phyloP scores from a whole-genome alignment of 1,140 invertebrate species.

The Solen grandis region DNA sequence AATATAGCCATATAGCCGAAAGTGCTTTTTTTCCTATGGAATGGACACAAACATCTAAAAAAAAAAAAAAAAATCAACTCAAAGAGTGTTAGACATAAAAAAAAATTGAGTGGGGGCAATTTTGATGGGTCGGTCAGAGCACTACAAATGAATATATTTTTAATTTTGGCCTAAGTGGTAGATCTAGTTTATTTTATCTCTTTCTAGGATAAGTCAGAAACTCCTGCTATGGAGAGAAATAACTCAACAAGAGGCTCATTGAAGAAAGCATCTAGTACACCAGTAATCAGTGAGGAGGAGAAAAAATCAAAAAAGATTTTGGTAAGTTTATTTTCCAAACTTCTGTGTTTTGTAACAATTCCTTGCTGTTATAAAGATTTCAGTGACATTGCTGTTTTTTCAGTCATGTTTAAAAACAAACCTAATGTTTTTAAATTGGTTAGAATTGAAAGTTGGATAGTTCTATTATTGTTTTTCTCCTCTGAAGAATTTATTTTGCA shows the following conservation, averaged over 20 bases:
- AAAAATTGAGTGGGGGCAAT: no score
- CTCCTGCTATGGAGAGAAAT: slow-evolving; percentile 1
- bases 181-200: no score
- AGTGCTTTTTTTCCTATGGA: no score
- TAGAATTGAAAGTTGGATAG: neutral
- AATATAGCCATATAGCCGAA: no score
- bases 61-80: no score
- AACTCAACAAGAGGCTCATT: slow-evolving; percentile 7
- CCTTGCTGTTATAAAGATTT: neutral
- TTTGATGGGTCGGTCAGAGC: no score
- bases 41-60: no score
- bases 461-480: no score
- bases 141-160: no score
- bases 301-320: slow-evolving; percentile 28
- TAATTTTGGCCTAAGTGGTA: no score
- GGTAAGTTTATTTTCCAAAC: neutral
- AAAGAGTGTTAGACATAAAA: no score
- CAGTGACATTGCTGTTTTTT: neutral
- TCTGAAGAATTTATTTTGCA: no score
- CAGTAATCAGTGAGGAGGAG: slow-evolving; percentile 32
- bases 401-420: neutral
- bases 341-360: neutral
- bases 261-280: slow-evolving; percentile 51
- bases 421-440: neutral
- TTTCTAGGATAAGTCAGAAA: slow-evolving; percentile 31